Evolutionary conservation across 2,888 invertebrate genomes (phyloP), one percentile per base, ranked within the genome.

Genomic region (Sclerodermus sp.): DNA sequence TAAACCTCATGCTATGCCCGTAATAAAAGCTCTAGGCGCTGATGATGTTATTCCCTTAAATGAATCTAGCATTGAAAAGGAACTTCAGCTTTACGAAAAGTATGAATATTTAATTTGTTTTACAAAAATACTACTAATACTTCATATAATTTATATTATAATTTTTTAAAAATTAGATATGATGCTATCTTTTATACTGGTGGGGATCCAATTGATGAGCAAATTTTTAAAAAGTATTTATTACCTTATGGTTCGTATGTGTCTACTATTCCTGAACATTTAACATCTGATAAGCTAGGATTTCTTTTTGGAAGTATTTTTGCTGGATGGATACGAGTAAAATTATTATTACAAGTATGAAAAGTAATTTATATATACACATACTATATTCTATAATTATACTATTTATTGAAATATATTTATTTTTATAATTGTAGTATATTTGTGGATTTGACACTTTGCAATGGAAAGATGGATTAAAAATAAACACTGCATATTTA

Each of bases 21-120:
- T 84, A n/a, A 81, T 81, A 23, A 79, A 78, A 70, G 84, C 84
- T 13, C 73, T 82, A 18, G 85, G 84, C 14, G 84, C 83, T 14
- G 78, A 82, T 48, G 82, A 83, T 59, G 74, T 84, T 38, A 80
- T 85, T 49, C 64, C 79, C 37, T 62, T 79, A 17, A 73, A 67
- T 15, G 71, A 71, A 53, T 58, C 66, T 4, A 66, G 68, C 42
- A 55, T 75, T 29, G 67, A 64, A 30, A 76, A 76, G 42, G 70
- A 73, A 49, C 55, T 78, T 29, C 60, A 71, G 53, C 58, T 76
- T 50, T 62, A 68, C 16, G 71, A 76, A 36, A 73, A 68, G 77
- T 75, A 65, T 29, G 64, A n/a, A n/a, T n/a, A n/a, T n/a, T n/a
- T n/a, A n/a, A n/a, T n/a, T n/a, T n/a, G 51, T 29, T 15, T 32